Evolutionary conservation across 2,888 invertebrate species (phyloP), one percentile per base, ranked within the genome.

Genomic region (Platyscelio sp.): DNA sequence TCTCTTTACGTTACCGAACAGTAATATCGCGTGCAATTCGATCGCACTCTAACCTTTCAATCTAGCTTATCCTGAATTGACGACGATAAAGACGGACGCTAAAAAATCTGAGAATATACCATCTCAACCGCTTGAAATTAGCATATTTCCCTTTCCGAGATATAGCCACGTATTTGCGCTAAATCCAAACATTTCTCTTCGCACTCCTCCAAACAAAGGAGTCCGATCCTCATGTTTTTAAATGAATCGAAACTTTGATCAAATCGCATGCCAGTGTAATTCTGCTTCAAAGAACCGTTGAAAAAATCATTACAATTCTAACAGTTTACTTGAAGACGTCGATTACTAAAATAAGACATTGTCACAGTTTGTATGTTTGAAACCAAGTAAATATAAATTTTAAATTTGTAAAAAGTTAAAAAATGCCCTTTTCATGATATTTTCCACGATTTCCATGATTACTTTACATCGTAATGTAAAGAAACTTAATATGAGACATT

Each of bases 11-110:
- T 87, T 87, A 80, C 58, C 49, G 72, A 24, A 70, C 63, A 80
- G 80, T 81, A 78, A 80, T 83, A 86, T 89, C 88, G 87, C 87
- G 87, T 88, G 88, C 78, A 46, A 79, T 86, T 82, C 72, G 76
- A 87, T 82, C 72, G 61, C 72, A 24, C 83, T 60, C 82, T 87
- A 84, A 86, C 83, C 86, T 83, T 86, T 78, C 40, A 61, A 84
- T 78, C 80, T 43, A 74, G 65, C 76, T 87, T 75, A 77, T 70
- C 33, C 78, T 68, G 56, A 83, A 80, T 82, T 70, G 80, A 65
- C 68, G 61, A 71, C 65, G 79, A 71, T 82, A 78, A 74, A 68
- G 80, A 58, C 54, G 33, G 67, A 67, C 61, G 75, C 68, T 63
- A n/a, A 77, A 83, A 74, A 7, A 5, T 80, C 77, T 68, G 20